These are phyloP conservation scores for Phataginus tetradactyla DNA, from an alignment of 2,797 vertebrate genomes.

Conservation along the genomic window DNA sequence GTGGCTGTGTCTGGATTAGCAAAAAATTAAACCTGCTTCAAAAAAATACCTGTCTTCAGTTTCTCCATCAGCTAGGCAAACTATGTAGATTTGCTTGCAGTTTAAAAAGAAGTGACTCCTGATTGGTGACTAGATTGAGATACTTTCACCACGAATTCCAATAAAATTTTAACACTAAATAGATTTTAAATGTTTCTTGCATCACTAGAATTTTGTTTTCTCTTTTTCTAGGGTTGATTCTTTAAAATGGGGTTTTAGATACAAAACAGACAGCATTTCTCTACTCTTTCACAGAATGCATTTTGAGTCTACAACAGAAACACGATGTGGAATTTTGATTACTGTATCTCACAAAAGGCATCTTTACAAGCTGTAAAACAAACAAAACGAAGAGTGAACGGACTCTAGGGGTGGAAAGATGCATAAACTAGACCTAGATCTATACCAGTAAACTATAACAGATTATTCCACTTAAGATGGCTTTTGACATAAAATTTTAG, in stretches of 20 bases:
- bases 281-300: neutral
- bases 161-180: constrained; percentile 39
- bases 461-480: neutral
- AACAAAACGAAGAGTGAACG: neutral
- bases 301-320: neutral
- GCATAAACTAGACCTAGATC: neutral
- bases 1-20: neutral
- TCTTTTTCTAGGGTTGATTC: constrained; percentile 1
- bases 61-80: neutral
- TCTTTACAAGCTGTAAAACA: constrained; percentile 6
- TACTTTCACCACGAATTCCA: constrained; percentile 29
- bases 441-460: constrained; percentile 1
- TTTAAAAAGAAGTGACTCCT: constrained; percentile 44
- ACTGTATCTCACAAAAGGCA: constrained; percentile 3
- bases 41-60: constrained; percentile 43
- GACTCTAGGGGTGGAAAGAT: neutral
- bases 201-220: constrained; percentile 15
- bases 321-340: neutral
- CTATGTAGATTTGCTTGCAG: constrained; percentile 16
- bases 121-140: neutral
- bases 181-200: constrained; percentile 11
- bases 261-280: neutral
- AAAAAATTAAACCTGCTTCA: constrained; percentile 13
- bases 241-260: constrained; percentile 47
- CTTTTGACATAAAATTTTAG: neutral